Percentiles rank a stretch among this genome's conserved stretches.
Evolutionary conservation across 2,888 invertebrate genomes (phyloP).

Genomic region (Tetrapedia diversipes): DNA sequence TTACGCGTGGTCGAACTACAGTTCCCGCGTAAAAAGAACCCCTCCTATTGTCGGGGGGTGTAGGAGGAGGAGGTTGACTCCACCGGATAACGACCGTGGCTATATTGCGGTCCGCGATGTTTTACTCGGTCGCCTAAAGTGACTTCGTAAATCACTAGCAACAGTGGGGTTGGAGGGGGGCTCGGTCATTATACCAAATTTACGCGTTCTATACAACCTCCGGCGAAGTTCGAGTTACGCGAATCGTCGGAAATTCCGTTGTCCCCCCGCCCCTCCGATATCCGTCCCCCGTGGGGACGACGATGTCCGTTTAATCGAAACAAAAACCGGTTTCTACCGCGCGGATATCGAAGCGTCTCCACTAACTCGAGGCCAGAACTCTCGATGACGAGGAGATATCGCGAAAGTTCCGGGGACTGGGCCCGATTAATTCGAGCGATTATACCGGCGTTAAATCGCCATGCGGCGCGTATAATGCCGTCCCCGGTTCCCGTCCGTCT

Average conservation of each 20-base stretch:
- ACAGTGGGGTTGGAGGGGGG: no score
- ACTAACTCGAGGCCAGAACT: background rate
- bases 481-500: conserved; percentile 15
- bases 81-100: conserved; percentile 66
- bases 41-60: conserved; percentile 38
- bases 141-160: conserved; percentile 75
- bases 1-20: background rate
- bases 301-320: conserved; percentile 43
- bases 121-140: conserved; percentile 71
- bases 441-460: conserved; percentile 50
- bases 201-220: conserved; percentile 57
- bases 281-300: conserved; percentile 7
- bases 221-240: conserved; percentile 47
- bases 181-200: conserved; percentile 66
- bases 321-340: conserved; percentile 42
- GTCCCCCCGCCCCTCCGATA: conserved; percentile 28
- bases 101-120: conserved; percentile 67
- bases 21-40: conserved; percentile 6
- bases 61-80: conserved; percentile 56
- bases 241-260: conserved; percentile 44
- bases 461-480: conserved; percentile 46
- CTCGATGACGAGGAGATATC: conserved; percentile 34
- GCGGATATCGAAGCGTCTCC: conserved; percentile 15
- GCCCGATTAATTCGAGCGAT: conserved; percentile 50
- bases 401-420: conserved; percentile 20